Percentiles rank a stretch among this genome's conserved stretches.
Conservation (phyloP, 2,113 vertebrate genomes). For the Scomber scombrus region DNA sequence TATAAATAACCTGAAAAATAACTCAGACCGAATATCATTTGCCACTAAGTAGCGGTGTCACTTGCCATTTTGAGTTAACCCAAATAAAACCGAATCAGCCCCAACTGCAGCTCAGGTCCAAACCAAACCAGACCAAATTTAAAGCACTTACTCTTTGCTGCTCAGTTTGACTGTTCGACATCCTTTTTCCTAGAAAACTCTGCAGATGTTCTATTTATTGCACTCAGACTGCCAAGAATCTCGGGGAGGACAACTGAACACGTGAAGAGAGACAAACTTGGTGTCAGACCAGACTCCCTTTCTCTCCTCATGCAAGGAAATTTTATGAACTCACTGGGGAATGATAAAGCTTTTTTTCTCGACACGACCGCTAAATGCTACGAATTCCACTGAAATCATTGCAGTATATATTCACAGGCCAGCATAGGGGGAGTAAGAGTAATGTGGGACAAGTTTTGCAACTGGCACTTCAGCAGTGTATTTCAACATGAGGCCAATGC, state of each 20-base stretch:
- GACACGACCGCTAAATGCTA: slow-evolving; percentile 38
- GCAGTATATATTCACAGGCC: slow-evolving; percentile 26
- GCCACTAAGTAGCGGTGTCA: slow-evolving; percentile 40
- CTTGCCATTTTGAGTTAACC: slow-evolving; percentile 47
- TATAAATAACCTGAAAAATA: slow-evolving; percentile 58
- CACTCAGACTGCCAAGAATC: slow-evolving; percentile 68
- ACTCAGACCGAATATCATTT: slow-evolving; percentile 53
- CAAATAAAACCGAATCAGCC: slow-evolving; percentile 50
- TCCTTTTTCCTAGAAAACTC: slow-evolving; percentile 73
- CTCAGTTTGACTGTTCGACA: slow-evolving; percentile 50
- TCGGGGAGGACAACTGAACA: slow-evolving; percentile 69
- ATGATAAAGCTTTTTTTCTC: slow-evolving; percentile 56
- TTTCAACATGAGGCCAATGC: too few species aligned
- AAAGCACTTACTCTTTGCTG: slow-evolving; percentile 45
- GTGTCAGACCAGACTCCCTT: too few species aligned
- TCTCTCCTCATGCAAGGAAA: slow-evolving; percentile 52
- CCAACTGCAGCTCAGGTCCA: slow-evolving; percentile 39
- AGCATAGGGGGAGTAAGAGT: neutral
- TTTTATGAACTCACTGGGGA: slow-evolving; percentile 65
- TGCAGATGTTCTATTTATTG: slow-evolving; percentile 79
- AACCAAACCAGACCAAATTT: slow-evolving; percentile 52
- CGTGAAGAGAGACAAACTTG: slow-evolving; percentile 38
- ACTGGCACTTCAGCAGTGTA: too few species aligned
- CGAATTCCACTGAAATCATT: slow-evolving; percentile 49
- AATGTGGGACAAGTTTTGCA: too few species aligned